Percentiles rank a stretch among this genome's conserved stretches.
These are phyloP conservation scores for Cataglyphis hispanica DNA, from an alignment of 1,140 invertebrate species.

Conservation along the genomic window DNA sequence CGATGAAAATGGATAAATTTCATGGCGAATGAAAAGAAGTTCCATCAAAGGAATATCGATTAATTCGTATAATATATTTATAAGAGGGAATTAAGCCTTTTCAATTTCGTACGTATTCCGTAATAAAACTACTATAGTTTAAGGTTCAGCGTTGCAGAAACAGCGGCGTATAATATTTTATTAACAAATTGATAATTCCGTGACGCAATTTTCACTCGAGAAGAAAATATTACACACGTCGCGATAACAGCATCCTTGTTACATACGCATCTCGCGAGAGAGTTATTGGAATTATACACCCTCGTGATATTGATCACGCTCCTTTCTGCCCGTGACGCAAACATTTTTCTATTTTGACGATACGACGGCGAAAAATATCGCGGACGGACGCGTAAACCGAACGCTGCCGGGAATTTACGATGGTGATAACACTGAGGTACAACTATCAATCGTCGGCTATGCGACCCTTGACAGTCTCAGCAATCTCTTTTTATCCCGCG, in stretches of 20 bases:
- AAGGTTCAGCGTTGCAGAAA: conserved; percentile 6
- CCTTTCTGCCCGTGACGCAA: conserved; percentile 45
- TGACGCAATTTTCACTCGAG: background rate
- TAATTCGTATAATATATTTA: conserved; percentile 1
- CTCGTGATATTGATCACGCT: conserved; percentile 45
- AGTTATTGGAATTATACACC: conserved; percentile 54
- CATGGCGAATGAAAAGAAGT: conserved; percentile 4
- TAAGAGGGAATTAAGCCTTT: background rate
- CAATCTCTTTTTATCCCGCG: conserved; percentile 50
- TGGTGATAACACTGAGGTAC: conserved; percentile 51
- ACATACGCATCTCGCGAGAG: conserved; percentile 16
- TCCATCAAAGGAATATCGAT: conserved; percentile 19
- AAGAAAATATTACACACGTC: background rate
- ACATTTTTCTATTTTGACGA: conserved; percentile 61
- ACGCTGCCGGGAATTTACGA: conserved; percentile 45
- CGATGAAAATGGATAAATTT: background rate
- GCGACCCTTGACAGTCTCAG: conserved; percentile 46
- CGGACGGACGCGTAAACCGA: conserved; percentile 43
- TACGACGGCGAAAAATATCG: conserved; percentile 54
- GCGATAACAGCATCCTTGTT: conserved; percentile 30
- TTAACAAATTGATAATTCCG: background rate
- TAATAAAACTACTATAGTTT: conserved; percentile 20
- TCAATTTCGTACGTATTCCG: conserved; percentile 13
- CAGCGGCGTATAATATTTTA: conserved; percentile 4
- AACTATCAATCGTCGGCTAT: conserved; percentile 57